Percentiles rank a stretch among this genome's conserved stretches.
phyloP scores from a whole-genome alignment of 1,140 invertebrate genomes.

The Apis florea region DNA sequence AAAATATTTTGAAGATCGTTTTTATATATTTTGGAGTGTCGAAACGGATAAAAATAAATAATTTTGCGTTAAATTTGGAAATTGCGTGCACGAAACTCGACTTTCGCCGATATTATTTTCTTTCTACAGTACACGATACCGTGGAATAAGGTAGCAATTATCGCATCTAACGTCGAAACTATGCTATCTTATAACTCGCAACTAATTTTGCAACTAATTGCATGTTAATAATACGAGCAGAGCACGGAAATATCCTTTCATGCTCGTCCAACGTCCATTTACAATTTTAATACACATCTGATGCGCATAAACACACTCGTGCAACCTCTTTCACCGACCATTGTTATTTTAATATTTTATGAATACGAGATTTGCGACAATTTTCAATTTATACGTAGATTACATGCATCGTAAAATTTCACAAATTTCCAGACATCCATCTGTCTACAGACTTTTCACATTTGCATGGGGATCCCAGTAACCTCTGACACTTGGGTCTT shows the following conservation, averaged over 20 bases:
- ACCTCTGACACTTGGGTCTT: too few species aligned
- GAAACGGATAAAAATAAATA: too few species aligned
- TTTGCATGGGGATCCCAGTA: too few species aligned
- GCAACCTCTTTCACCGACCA: background rate
- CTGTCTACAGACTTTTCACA: too few species aligned
- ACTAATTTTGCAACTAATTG: constrained; percentile 8
- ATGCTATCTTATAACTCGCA: too few species aligned
- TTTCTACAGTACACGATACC: background rate
- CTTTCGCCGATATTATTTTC: background rate
- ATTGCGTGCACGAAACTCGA: background rate
- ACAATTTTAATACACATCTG: background rate
- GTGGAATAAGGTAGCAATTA: background rate
- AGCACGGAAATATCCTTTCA: background rate
- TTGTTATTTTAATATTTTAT: background rate
- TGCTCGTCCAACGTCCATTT: background rate
- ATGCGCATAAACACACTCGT: background rate
- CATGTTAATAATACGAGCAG: background rate
- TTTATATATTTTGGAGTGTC: too few species aligned
- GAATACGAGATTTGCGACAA: background rate
- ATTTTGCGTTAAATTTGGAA: background rate
- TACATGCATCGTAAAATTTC: background rate
- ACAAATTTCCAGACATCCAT: background rate
- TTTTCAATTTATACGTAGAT: background rate
- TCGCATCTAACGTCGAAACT: background rate
- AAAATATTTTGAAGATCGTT: too few species aligned